These are phyloP conservation scores for Campaea margaritaria DNA, from an alignment of 2,888 invertebrate species.

Conservation along the genomic window DNA sequence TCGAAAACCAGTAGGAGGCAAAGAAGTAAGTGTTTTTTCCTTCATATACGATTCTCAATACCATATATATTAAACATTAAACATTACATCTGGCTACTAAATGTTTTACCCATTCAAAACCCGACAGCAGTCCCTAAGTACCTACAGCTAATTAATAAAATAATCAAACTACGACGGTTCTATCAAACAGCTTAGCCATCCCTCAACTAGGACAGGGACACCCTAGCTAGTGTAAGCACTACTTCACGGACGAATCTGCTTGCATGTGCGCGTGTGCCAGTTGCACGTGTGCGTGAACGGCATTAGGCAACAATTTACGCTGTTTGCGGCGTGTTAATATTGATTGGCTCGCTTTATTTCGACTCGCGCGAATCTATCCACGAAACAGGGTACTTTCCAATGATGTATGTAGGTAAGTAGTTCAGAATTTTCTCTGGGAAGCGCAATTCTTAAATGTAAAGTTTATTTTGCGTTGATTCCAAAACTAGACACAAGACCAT, in stretches of 20 bases:
- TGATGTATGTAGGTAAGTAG: conserved; percentile 38
- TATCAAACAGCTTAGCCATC: neutral
- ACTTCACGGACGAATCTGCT: conserved; percentile 57
- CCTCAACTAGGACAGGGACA: conserved; percentile 49
- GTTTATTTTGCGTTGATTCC: neutral
- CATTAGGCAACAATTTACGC: conserved; percentile 86
- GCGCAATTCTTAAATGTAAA: conserved; percentile 3
- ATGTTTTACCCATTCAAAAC: too few species aligned
- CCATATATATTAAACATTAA: too few species aligned
- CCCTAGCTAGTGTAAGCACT: conserved; percentile 65
- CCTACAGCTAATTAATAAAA: conserved; percentile 6
- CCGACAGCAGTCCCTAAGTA: neutral
- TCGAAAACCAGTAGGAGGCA: neutral
- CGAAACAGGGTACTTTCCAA: conserved; percentile 64
- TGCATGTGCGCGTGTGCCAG: conserved; percentile 61
- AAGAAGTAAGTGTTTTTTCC: neutral
- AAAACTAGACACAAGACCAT: too few species aligned
- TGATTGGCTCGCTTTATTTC: conserved; percentile 85
- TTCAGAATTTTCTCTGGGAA: conserved; percentile 32
- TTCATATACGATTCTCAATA: too few species aligned
- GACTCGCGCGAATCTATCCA: conserved; percentile 80
- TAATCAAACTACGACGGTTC: neutral
- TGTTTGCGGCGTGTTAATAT: conserved; percentile 86
- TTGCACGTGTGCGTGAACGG: conserved; percentile 73
- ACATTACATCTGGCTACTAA: too few species aligned